phyloP scores from a whole-genome alignment of 2,888 invertebrate genomes.

The Rhorus exstirpatorius region DNA sequence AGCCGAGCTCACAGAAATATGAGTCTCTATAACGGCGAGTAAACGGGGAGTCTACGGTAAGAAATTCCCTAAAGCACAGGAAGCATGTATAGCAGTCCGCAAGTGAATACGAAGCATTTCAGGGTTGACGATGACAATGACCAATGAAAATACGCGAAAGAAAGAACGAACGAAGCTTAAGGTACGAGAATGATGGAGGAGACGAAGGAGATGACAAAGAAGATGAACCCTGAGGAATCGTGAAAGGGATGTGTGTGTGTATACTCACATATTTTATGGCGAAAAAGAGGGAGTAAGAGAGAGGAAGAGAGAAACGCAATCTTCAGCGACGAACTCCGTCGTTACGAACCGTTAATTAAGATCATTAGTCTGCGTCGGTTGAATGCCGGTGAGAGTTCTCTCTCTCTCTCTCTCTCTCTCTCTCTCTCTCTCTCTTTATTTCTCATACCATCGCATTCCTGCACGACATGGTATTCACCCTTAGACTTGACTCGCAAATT shows the following conservation, averaged over 20 bases:
- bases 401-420: conserved; percentile 26
- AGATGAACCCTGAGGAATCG: conserved; percentile 30
- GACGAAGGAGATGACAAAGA: conserved; percentile 33
- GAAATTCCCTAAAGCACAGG: conserved; percentile 3
- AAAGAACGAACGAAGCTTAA: conserved; percentile 3
- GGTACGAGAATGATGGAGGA: conserved; percentile 53
- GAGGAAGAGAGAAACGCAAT: conserved; percentile 48
- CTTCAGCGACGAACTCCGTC: conserved; percentile 79
- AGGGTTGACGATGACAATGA: conserved; percentile 17
- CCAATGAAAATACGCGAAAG: conserved; percentile 2
- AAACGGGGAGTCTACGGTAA: not conserved
- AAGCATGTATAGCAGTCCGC: too few species aligned
- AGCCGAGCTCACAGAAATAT: too few species aligned
- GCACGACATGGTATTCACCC: conserved; percentile 55
- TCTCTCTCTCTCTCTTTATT: not conserved
- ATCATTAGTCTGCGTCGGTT: conserved; percentile 83
- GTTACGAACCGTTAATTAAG: conserved; percentile 84
- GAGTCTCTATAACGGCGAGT: too few species aligned
- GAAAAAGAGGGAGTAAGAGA: conserved; percentile 32
- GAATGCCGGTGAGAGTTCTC: conserved; percentile 74
- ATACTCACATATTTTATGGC: conserved; percentile 29
- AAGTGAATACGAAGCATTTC: conserved; percentile 34
- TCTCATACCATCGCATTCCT: conserved; percentile 63
- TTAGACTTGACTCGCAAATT: conserved; percentile 78
- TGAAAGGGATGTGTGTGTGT: conserved; percentile 42